Conservation (phyloP, 2,797 vertebrate species). For the Heterohyrax brucei region DNA sequence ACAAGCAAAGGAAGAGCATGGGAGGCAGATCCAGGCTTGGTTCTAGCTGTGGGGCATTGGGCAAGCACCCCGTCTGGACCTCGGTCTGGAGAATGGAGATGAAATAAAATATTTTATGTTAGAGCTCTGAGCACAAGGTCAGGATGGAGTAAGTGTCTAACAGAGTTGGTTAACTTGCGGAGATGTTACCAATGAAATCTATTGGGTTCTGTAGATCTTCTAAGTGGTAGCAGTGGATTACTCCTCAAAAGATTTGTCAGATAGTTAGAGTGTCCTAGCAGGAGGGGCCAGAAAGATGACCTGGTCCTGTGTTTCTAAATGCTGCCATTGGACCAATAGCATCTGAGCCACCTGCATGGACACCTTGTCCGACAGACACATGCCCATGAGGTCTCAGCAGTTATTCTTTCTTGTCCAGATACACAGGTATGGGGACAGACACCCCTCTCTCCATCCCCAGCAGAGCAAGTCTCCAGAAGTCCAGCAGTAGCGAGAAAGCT, state of each 20-base stretch:
- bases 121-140: background rate
- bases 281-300: background rate
- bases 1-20: background rate
- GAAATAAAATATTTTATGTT: background rate
- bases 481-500: background rate
- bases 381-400: too few species aligned
- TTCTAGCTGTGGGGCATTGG: background rate
- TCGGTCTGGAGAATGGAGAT: background rate
- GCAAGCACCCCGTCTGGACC: background rate
- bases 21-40: background rate
- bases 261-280: background rate
- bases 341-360: background rate
- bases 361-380: background rate
- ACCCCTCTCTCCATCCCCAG: background rate
- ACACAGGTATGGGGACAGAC: background rate
- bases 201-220: background rate
- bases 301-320: background rate
- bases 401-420: background rate
- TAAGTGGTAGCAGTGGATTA: background rate
- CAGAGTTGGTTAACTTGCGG: background rate
- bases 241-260: background rate
- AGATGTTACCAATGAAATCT: background rate
- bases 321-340: too few species aligned
- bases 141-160: background rate
- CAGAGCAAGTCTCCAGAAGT: background rate